Conservation (phyloP, 2,888 invertebrate species). For the Drosophila tanythrix region DNA sequence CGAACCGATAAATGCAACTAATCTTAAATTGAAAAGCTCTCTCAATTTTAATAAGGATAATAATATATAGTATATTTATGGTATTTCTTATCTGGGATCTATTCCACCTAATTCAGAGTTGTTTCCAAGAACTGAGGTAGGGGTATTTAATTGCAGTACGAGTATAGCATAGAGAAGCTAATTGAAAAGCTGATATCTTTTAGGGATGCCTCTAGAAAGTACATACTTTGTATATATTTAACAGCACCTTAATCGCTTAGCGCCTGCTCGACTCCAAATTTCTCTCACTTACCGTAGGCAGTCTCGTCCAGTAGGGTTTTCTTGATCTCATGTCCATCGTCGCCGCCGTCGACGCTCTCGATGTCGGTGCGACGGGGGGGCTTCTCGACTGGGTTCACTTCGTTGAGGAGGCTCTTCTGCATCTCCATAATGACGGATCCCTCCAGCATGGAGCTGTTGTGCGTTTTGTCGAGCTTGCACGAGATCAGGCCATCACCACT, state of each 20-base stretch:
- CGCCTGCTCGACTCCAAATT: neutral
- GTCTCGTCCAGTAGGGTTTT: slow-evolving; percentile 93
- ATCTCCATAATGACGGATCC: slow-evolving; percentile 92
- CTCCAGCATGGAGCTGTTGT: slow-evolving; percentile 90
- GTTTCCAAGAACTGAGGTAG: neutral
- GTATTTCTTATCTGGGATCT: neutral
- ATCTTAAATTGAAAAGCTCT: neutral
- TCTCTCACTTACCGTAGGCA: slow-evolving; percentile 89
- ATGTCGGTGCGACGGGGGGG: slow-evolving; percentile 92
- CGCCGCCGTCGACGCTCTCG: slow-evolving; percentile 90
- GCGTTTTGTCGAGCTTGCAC: slow-evolving; percentile 86
- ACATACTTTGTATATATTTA: neutral
- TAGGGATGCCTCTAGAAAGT: neutral
- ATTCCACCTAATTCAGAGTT: neutral
- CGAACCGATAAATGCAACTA: neutral
- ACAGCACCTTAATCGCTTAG: neutral
- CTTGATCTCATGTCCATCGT: slow-evolving; percentile 93
- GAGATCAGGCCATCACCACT: slow-evolving; percentile 84
- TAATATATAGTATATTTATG: too few relatives aligned
- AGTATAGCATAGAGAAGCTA: neutral
- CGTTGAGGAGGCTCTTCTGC: slow-evolving; percentile 93
- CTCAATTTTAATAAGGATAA: neutral
- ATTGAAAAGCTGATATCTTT: neutral
- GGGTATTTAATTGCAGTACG: neutral
- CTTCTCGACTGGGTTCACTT: slow-evolving; percentile 93